These are phyloP conservation scores for Bolborhynchus lineola DNA, from an alignment of 2,113 vertebrate species.

Conservation along the genomic window DNA sequence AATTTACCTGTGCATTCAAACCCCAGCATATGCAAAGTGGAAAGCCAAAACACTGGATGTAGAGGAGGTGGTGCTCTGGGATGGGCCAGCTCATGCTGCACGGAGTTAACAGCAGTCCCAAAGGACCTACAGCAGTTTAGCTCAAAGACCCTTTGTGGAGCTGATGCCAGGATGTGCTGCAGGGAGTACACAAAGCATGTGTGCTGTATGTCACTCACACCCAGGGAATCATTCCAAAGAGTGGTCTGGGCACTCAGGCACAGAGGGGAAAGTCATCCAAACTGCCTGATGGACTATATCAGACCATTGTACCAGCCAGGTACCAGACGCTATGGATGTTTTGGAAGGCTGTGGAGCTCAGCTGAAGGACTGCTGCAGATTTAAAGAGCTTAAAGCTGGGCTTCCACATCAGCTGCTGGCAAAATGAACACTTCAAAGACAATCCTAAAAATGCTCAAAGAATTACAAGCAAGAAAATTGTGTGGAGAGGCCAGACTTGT, in stretches of 20 bases:
- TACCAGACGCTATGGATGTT: not conserved
- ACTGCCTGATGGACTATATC: fast-evolving
- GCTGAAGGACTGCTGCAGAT: not conserved
- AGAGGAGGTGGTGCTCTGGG: not conserved
- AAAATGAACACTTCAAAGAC: not conserved
- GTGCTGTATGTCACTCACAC: not conserved
- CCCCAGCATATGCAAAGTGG: fast-evolving
- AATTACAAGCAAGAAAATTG: not conserved
- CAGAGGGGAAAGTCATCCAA: not conserved
- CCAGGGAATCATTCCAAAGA: not conserved
- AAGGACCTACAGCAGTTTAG: not conserved
- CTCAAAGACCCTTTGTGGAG: not conserved
- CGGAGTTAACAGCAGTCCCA: not conserved
- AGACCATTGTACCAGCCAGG: fast-evolving
- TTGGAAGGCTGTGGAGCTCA: not conserved
- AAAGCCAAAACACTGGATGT: not conserved
- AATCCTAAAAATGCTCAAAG: not conserved
- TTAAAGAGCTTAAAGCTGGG: not conserved
- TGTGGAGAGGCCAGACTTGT: not conserved
- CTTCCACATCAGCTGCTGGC: not conserved
- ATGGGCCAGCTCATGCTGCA: not conserved
- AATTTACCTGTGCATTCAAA: not conserved
- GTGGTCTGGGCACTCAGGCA: not conserved
- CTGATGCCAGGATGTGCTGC: not conserved
- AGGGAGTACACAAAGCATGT: fast-evolving